These are phyloP conservation scores for Steinernema hermaphroditum DNA, from an alignment of 2,888 invertebrate species.

Conservation along the genomic window DNA sequence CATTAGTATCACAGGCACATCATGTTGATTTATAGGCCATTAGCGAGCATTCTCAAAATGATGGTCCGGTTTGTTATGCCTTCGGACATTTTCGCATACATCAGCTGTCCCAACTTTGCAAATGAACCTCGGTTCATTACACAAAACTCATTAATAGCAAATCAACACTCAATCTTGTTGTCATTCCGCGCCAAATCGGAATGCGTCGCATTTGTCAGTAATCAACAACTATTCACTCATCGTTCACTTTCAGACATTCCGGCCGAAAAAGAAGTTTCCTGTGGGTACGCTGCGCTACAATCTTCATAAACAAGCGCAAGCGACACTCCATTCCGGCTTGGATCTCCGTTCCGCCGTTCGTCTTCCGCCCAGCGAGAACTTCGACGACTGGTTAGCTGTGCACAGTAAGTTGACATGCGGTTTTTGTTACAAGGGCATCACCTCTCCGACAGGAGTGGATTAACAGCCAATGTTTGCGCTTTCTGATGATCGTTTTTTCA, in stretches of 20 bases:
- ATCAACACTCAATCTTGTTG: not conserved
- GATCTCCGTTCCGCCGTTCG: constrained; percentile 81
- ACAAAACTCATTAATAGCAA: too few relatives aligned
- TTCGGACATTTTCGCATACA: not conserved
- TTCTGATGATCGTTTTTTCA: constrained; percentile 68
- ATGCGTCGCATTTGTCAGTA: not conserved
- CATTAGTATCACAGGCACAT: too few relatives aligned
- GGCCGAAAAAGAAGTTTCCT: constrained; percentile 83
- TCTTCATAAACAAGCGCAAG: constrained; percentile 84
- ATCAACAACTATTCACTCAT: not conserved
- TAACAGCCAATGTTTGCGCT: not conserved
- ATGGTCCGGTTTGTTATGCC: too few relatives aligned
- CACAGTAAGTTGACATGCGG: constrained; percentile 74
- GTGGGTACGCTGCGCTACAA: constrained; percentile 84
- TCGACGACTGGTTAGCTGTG: constrained; percentile 89
- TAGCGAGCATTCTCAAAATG: too few relatives aligned
- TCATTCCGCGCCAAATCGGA: too few relatives aligned
- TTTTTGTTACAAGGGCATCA: constrained; percentile 11
- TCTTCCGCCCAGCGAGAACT: constrained; percentile 78
- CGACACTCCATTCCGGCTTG: constrained; percentile 84
- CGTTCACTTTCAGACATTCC: constrained; percentile 76
- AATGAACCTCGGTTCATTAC: not conserved
- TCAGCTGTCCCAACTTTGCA: constrained; percentile 7
- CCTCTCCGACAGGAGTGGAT: not conserved
- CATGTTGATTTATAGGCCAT: too few relatives aligned